Evolutionary conservation across 2,797 vertebrate species (phyloP).

Genomic region (Manis javanica): DNA sequence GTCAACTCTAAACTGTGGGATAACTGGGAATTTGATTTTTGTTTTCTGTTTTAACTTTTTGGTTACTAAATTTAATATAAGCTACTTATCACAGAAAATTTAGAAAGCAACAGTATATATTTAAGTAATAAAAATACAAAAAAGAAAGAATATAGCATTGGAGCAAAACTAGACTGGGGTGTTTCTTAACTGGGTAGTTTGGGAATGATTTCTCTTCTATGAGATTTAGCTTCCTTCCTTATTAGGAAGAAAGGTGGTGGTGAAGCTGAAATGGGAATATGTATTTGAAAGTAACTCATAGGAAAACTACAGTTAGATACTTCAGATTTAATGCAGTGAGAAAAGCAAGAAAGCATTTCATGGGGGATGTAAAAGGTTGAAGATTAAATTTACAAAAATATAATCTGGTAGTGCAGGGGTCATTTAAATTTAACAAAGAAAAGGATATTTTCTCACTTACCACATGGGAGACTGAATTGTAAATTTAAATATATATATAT

Average conservation of each 20-base stretch:
- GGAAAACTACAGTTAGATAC: background rate
- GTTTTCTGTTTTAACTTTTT: constrained; percentile 21
- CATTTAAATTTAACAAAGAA: constrained; percentile 51
- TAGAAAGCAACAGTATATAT: background rate
- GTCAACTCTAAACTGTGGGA: background rate
- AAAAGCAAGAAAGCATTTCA: constrained; percentile 65
- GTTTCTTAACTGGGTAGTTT: background rate
- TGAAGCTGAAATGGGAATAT: background rate
- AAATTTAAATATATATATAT: background rate
- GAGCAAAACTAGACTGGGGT: background rate
- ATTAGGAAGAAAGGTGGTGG: background rate
- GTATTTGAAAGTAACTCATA: background rate
- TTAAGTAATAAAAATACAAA: background rate
- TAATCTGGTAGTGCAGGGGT: background rate
- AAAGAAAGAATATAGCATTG: background rate
- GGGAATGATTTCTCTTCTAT: background rate
- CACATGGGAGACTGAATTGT: background rate
- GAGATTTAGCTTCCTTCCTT: background rate
- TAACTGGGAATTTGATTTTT: constrained; percentile 10
- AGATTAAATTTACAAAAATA: constrained; percentile 54
- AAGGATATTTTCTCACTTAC: background rate
- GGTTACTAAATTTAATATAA: constrained; percentile 27
- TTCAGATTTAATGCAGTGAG: constrained; percentile 31
- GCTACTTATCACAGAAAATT: background rate
- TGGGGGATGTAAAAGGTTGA: constrained; percentile 46